Conservation (phyloP, 2,888 invertebrate genomes). For the Cistogaster globosa region DNA sequence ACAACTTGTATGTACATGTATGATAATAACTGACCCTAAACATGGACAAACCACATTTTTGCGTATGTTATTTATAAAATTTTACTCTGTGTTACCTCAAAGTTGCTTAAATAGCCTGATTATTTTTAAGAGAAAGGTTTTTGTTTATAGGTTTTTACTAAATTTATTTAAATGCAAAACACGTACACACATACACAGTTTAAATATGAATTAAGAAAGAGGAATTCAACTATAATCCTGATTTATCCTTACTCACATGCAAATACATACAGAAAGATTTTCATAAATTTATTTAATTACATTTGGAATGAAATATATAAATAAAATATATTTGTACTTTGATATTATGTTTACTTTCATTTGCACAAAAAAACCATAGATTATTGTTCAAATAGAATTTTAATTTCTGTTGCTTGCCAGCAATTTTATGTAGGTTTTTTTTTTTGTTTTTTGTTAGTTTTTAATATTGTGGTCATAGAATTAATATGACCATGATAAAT, state of each 20-base stretch:
- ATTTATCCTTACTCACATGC: constrained; percentile 52
- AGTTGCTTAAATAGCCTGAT: constrained; percentile 38
- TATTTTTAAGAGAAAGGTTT: constrained; percentile 43
- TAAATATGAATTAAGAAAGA: constrained; percentile 23
- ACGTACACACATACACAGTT: constrained; percentile 17
- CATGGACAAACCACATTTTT: constrained; percentile 4
- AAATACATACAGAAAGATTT: not conserved
- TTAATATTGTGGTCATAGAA: constrained; percentile 26
- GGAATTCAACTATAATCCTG: constrained; percentile 55
- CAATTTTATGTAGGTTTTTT: constrained; percentile 7
- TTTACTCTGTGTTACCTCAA: constrained; percentile 31
- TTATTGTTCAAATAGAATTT: constrained; percentile 50
- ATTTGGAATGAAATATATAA: constrained; percentile 46
- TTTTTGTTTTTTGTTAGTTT: not conserved
- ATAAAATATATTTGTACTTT: constrained; percentile 42
- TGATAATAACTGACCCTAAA: no score
- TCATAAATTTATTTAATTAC: constrained; percentile 47
- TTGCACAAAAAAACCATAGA: constrained; percentile 14
- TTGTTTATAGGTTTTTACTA: constrained; percentile 17
- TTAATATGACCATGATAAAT: not conserved
- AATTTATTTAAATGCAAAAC: constrained; percentile 45
- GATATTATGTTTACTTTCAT: constrained; percentile 41
- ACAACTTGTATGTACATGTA: no score
- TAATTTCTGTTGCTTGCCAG: constrained; percentile 42
- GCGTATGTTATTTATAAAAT: not conserved